Conservation (phyloP, 2,797 vertebrate genomes). For the Rhinatrema bivittatum region DNA sequence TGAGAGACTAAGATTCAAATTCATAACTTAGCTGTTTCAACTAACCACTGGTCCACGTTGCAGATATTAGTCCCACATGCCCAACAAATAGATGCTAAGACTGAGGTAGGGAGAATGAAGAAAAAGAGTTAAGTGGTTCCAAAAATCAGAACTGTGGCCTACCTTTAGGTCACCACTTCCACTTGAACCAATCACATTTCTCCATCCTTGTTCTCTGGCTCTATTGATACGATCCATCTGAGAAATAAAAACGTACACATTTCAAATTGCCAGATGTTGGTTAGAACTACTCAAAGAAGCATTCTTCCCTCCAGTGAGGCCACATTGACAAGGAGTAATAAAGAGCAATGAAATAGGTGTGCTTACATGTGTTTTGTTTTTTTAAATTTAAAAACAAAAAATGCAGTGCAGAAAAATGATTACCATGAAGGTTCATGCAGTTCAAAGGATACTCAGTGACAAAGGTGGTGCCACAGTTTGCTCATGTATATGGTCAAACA, state of each 20-base stretch:
- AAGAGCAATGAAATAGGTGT: background rate
- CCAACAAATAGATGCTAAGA: no score
- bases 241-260: slow-evolving; percentile 35
- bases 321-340: background rate
- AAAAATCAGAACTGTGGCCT: slow-evolving; percentile 19
- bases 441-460: no score
- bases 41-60: no score
- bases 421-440: no score
- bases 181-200: slow-evolving; percentile 80
- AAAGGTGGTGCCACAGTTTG: no score
- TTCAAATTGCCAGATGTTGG: slow-evolving; percentile 27
- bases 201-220: slow-evolving; percentile 95
- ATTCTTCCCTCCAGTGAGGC: background rate
- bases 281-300: slow-evolving; percentile 15
- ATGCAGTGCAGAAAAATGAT: background rate
- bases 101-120: no score
- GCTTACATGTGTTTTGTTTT: background rate
- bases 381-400: background rate
- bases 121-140: no score
- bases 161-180: slow-evolving; percentile 71
- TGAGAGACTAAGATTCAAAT: no score
- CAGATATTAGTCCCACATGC: no score
- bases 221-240: slow-evolving; percentile 87
- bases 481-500: no score
- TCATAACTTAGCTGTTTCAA: no score